Base-by-base conservation (phyloP, 2,888 invertebrate species). In the Mactromeris polynyma region DNA sequence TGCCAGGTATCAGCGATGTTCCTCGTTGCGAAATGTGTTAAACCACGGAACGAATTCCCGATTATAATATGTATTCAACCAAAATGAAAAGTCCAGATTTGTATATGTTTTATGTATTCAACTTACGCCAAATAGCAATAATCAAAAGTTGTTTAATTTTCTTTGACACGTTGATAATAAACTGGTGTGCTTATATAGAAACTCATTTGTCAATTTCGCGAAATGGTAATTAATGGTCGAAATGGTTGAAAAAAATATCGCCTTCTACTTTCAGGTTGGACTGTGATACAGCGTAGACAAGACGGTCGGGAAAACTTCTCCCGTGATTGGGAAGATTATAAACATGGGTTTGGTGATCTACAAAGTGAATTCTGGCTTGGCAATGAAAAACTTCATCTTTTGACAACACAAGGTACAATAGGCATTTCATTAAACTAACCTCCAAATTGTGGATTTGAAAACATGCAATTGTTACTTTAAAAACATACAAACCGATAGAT, bases 291-390 rank as follows among this genome's bases (percentile, higher is more conserved):
- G 96, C 98, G 98, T 33, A 98, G 99, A 6, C 97, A 97, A 96
- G 98, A 99, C 95, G 98, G 98, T 31, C 93, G 95, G 3, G 97
- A 98, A 1, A 98, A 99, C 94, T 99, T 99, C 97, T 98, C 98
- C 97, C 97, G 98, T 77, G 98, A 98, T 88, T 99, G 98, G 98
- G 97, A 97, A 86, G 98, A 98, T 88, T 99, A 99, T 96, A 98
- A 98, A 7, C 97, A 97, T 4, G 98, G 98, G 33, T 99, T 99
- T 95, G 99, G 99, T 0, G 97, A 98, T 36, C 95, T 97, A 94
- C 95, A 96, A 83, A 98, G 98, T 0, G 99, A 99, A 96, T 98
- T 98, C 96, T 99, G 99, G 99, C 97, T 99, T 26, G 99, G 99
- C 0, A 98, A 99, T 94, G 98, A 98, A 91, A 98, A 98, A 54